Percentiles rank a stretch among this genome's conserved stretches.
Conservation (phyloP, 2,113 vertebrate genomes). For the Triplophysa tibetana region DNA sequence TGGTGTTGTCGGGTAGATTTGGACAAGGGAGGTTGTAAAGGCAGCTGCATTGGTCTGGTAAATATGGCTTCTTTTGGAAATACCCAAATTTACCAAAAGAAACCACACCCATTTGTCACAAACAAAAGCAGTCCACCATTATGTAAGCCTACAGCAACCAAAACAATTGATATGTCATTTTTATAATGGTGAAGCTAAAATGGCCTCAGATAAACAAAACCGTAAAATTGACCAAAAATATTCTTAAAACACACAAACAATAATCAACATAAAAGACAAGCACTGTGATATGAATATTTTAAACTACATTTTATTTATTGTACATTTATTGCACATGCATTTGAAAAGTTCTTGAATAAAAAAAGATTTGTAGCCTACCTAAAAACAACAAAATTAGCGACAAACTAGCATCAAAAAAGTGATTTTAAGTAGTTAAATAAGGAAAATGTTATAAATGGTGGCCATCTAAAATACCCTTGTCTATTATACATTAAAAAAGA, state of each 20-base stretch:
- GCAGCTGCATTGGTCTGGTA: background rate
- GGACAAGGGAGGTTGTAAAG: conserved; percentile 39
- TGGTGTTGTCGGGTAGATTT: conserved; percentile 56
- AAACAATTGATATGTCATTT: background rate
- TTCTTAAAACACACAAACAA: background rate
- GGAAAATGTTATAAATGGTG: no score
- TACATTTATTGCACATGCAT: no score
- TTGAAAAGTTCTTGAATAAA: no score
- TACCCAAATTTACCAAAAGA: conserved; percentile 19
- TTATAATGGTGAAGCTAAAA: background rate
- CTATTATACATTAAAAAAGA: no score
- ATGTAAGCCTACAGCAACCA: background rate
- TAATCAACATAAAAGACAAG: background rate
- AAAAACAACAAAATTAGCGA: no score
- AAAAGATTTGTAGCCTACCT: no score
- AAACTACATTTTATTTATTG: no score
- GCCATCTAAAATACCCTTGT: no score
- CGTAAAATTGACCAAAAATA: background rate
- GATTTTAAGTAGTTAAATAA: no score
- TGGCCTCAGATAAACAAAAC: background rate
- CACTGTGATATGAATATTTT: background rate
- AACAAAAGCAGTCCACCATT: conserved; percentile 1
- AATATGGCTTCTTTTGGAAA: conserved; percentile 12
- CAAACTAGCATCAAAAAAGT: no score
- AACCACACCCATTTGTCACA: background rate